These are phyloP conservation scores for Pseudocheirus occidentalis DNA, from an alignment of 2,797 vertebrate genomes.

Conservation along the genomic window DNA sequence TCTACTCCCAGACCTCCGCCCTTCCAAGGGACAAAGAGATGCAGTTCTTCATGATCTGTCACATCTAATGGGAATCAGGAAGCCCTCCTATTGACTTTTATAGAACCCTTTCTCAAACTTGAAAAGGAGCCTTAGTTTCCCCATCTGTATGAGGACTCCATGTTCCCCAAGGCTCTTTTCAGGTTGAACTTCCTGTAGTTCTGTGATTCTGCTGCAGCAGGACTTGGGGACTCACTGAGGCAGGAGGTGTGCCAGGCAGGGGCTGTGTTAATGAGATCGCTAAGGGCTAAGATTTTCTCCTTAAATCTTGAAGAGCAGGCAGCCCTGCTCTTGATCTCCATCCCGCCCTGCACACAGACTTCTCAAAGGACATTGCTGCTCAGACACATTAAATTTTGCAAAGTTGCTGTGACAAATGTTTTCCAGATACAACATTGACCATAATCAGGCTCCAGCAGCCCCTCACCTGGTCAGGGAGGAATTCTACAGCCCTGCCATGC, in stretches of 20 bases:
- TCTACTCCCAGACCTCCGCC: neutral
- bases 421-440: neutral
- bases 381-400: neutral
- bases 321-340: too few relatives aligned
- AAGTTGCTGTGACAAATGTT: neutral
- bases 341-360: neutral
- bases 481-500: neutral
- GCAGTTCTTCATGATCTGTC: neutral
- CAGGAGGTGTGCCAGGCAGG: neutral
- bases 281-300: neutral
- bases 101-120: neutral
- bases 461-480: neutral
- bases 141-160: neutral
- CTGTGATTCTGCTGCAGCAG: neutral
- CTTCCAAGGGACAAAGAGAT: neutral
- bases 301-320: neutral
- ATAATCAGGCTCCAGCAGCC: neutral
- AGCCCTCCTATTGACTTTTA: neutral
- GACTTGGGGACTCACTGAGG: neutral
- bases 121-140: neutral
- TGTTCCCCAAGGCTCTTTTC: neutral
- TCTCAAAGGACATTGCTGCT: neutral
- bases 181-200: neutral
- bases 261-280: too few relatives aligned
- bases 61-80: neutral